A percentile compares a stretch with the other conserved stretches of the same genome.
Evolutionary conservation across 2,888 invertebrate genomes (phyloP).

Genomic region (Sthenelais limicola): DNA sequence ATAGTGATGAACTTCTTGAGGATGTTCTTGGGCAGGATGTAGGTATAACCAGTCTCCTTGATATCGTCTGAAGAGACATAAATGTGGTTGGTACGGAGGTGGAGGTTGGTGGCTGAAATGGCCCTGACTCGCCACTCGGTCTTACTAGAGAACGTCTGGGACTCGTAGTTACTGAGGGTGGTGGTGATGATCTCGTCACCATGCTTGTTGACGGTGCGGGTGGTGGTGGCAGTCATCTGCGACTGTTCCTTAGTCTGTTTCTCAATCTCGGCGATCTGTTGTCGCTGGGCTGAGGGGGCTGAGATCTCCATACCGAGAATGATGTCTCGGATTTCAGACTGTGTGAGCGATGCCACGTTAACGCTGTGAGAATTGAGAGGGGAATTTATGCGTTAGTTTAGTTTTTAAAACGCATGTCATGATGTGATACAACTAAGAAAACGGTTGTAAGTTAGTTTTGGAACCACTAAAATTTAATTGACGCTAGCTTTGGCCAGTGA

Average conservation of each 20-base stretch:
- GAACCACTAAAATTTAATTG: neutral
- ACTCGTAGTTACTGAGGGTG: constrained; percentile 98
- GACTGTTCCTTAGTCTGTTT: constrained; percentile 98
- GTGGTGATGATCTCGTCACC: constrained; percentile 99
- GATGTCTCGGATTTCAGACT: constrained; percentile 99
- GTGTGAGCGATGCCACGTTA: constrained; percentile 98
- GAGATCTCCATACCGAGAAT: constrained; percentile 99
- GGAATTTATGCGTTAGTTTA: neutral
- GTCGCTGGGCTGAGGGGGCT: constrained; percentile 97
- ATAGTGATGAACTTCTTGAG: constrained; percentile 99
- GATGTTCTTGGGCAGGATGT: constrained; percentile 88
- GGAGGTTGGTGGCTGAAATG: constrained; percentile 97
- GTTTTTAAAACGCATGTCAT: neutral
- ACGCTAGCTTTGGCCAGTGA: neutral
- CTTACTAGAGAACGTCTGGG: constrained; percentile 97
- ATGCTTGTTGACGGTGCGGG: constrained; percentile 98
- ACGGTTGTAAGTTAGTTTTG: too few relatives aligned
- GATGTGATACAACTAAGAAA: too few relatives aligned
- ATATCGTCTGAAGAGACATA: constrained; percentile 99
- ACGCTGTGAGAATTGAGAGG: constrained; percentile 77
- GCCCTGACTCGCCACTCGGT: constrained; percentile 99
- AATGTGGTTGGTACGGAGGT: constrained; percentile 97
- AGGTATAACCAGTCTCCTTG: constrained; percentile 98
- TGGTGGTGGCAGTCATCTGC: constrained; percentile 98
- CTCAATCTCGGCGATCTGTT: constrained; percentile 99